A percentile compares a stretch with the other conserved stretches of the same genome.
These are phyloP conservation scores for Drosophila nannoptera DNA, from an alignment of 1,140 invertebrate genomes.

Conservation along the genomic window DNA sequence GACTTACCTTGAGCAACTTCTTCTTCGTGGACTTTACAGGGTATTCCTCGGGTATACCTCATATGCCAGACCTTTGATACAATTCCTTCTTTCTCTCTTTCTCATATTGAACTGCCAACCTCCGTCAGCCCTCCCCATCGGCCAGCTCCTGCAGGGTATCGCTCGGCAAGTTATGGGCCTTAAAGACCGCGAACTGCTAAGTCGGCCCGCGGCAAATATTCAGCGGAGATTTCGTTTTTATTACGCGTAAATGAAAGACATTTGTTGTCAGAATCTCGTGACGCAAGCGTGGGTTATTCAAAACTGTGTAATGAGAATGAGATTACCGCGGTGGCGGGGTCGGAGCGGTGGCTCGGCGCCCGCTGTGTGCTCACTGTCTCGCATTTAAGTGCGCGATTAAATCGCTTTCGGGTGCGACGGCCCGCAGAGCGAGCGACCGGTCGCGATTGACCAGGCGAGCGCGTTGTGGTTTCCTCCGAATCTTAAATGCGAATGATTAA, in stretches of 20 bases:
- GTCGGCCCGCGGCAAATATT: slow-evolving; percentile 58
- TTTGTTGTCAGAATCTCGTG: slow-evolving; percentile 52
- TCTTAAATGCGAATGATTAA: slow-evolving; percentile 62
- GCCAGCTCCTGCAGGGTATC: slow-evolving; percentile 19
- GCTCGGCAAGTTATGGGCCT: slow-evolving; percentile 37
- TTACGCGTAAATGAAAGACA: slow-evolving; percentile 70
- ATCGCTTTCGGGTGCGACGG: slow-evolving; percentile 36
- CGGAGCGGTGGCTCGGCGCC: neutral
- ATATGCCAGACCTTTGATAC: too few species aligned
- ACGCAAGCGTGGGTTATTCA: neutral
- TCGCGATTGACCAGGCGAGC: neutral
- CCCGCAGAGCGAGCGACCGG: neutral
- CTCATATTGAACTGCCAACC: too few species aligned
- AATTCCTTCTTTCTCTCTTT: too few species aligned
- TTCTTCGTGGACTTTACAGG: too few species aligned
- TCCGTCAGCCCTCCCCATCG: too few species aligned
- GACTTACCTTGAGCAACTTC: too few species aligned
- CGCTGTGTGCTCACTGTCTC: slow-evolving; percentile 9
- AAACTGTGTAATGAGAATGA: too few species aligned
- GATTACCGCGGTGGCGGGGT: neutral
- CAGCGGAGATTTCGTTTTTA: slow-evolving; percentile 60
- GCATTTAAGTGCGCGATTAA: slow-evolving; percentile 44
- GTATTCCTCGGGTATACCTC: too few species aligned
- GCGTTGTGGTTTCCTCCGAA: neutral
- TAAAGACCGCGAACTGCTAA: slow-evolving; percentile 33